Conservation (phyloP, 2,113 vertebrate species). For the Passer montanus region DNA sequence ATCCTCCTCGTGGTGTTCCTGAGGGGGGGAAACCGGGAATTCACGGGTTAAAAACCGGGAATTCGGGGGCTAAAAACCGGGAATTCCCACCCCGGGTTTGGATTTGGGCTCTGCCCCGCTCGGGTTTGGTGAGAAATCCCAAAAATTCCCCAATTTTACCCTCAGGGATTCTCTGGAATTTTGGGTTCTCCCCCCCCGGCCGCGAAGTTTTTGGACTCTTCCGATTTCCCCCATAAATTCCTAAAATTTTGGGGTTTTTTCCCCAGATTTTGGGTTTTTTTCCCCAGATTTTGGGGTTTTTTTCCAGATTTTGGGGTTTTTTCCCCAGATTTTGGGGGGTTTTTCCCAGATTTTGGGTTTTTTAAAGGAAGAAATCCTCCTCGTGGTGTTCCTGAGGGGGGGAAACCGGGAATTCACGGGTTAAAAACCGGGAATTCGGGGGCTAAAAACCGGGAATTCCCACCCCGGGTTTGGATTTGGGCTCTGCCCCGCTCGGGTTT, state of each 20-base stretch:
- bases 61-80: not conserved
- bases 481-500: no score
- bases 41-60: not conserved
- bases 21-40: not conserved
- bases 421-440: no score
- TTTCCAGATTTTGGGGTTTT: no score
- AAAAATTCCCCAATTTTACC: not conserved
- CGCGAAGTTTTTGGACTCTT: not conserved
- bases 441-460: no score
- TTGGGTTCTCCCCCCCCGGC: not conserved
- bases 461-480: no score
- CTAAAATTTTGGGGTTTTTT: not conserved
- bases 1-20: not conserved
- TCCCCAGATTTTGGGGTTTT: no score
- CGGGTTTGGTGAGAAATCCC: not conserved
- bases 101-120: not conserved
- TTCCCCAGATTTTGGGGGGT: no score
- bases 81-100: fast-evolving
- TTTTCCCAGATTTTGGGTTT: no score
- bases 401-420: no score
- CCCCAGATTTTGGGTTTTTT: no score
- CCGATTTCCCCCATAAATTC: not conserved
- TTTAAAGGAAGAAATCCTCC: no score
- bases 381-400: no score
- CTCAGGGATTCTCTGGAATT: not conserved